Percentiles rank a stretch among this genome's conserved stretches.
Conservation (phyloP, 2,113 vertebrate genomes). For the Cepphus grylle region DNA sequence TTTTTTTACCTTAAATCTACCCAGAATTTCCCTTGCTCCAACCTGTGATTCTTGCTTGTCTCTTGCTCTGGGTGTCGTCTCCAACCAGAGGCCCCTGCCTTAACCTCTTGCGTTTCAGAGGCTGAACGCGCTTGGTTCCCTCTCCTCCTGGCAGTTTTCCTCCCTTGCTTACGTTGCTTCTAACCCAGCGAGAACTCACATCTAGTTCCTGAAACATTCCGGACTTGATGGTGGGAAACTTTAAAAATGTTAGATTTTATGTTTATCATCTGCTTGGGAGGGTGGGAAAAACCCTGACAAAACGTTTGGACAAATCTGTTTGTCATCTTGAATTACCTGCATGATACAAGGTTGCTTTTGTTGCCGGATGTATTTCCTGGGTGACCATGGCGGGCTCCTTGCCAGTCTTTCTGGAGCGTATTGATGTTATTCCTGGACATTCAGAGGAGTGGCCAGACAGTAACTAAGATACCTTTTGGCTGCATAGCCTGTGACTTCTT, state of each 20-base stretch:
- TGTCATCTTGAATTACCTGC: neutral
- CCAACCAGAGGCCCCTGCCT: neutral
- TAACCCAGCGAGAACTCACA: slow-evolving; percentile 11
- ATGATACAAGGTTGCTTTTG: neutral
- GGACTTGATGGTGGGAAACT: slow-evolving; percentile 28
- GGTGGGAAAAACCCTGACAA: neutral
- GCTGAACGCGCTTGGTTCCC: neutral
- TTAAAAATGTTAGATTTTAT: neutral
- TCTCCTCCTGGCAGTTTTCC: neutral
- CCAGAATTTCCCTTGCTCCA: neutral
- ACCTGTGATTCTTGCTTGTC: neutral
- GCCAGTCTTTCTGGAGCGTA: neutral
- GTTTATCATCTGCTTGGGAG: neutral
- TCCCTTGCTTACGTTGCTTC: neutral
- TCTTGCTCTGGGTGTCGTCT: neutral
- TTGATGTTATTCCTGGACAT: neutral
- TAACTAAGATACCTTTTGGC: neutral
- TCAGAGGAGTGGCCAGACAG: neutral
- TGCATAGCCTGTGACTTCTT: neutral
- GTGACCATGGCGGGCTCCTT: neutral
- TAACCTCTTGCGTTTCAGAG: neutral
- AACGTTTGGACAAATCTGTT: neutral
- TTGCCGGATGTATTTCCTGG: neutral
- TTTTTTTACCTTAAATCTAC: neutral
- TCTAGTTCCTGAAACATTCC: slow-evolving; percentile 35